Percentiles rank a stretch among this genome's conserved stretches.
These are phyloP conservation scores for Acrobasis repandana DNA, from an alignment of 2,888 invertebrate species.

Conservation along the genomic window DNA sequence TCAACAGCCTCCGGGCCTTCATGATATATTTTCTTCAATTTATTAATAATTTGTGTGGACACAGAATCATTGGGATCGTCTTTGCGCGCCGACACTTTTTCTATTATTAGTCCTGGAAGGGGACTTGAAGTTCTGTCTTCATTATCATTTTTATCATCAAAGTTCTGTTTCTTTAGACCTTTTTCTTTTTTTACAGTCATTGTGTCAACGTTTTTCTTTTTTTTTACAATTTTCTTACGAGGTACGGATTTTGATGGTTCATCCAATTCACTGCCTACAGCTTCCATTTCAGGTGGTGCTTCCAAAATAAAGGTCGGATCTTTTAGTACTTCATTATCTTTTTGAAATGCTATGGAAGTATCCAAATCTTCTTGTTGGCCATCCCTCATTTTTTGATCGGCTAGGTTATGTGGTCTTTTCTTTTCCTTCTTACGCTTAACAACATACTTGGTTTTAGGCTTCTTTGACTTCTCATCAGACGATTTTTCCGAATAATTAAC, in stretches of 20 bases:
- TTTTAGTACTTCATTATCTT: slow-evolving; percentile 25
- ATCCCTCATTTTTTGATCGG: slow-evolving; percentile 63
- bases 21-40: slow-evolving; percentile 51
- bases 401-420: slow-evolving; percentile 37
- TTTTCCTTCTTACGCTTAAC: slow-evolving; percentile 33
- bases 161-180: slow-evolving; percentile 30
- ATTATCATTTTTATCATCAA: slow-evolving; percentile 33
- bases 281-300: slow-evolving; percentile 51
- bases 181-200: slow-evolving; percentile 32
- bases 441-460: slow-evolving; percentile 28
- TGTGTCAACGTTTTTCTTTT: slow-evolving; percentile 25
- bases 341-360: slow-evolving; percentile 49
- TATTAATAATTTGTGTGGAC: slow-evolving; percentile 47
- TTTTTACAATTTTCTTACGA: slow-evolving; percentile 25
- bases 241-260: slow-evolving; percentile 24
- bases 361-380: slow-evolving; percentile 46
- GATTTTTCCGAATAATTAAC: slow-evolving; percentile 41
- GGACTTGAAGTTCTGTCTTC: slow-evolving; percentile 58
- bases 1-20: slow-evolving; percentile 41
- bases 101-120: slow-evolving; percentile 61
- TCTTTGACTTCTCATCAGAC: slow-evolving; percentile 37
- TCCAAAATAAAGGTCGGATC: slow-evolving; percentile 42
- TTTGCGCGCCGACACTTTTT: slow-evolving; percentile 39
- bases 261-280: slow-evolving; percentile 36
- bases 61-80: slow-evolving; percentile 47